Evolutionary conservation across 2,797 vertebrate genomes (phyloP), one percentile per base, ranked within the genome.

Genomic region (Chelmon rostratus): DNA sequence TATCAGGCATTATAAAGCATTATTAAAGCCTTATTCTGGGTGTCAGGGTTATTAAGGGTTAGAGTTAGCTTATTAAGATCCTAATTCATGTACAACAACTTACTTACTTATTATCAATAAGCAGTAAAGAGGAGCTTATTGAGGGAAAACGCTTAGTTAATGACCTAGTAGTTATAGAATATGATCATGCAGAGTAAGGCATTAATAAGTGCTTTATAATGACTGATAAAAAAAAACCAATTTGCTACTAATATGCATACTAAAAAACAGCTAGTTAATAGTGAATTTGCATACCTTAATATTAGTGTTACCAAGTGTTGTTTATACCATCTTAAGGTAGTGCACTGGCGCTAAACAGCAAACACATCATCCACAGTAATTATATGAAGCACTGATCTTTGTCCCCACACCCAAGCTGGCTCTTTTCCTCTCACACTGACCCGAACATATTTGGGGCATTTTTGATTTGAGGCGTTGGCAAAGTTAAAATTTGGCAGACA

Each of bases 401-500:
- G 40, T 73, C 70, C 77, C 18, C n/a, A 61, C 70, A 65, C 54
- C 35, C 5, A 18, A 56, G 16, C 38, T 28, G 35, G n/a, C 59
- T 67, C 57, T 58, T 83, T 73, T 49, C 44, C 72, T 76, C 63
- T 86, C 42, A 73, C 23, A 38, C 46, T 46, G 67, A 73, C 50
- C 66, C 68, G 74, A 67, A 83, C 53, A 70, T 74, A 89, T 83
- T 88, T 64, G 57, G 67, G 86, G 52, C 76, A 69, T 76, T 86
- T 87, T 86, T 89, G 77, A 91, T 91, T 87, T 81, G 74, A 85
- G 52, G 69, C 35, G 21, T 82, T 90, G 89, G 88, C 86, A 86
- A 86, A 85, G 85, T 73, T 86, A 70, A 75, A 70, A 83, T 92
- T 91, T 94, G 91, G 92, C 91, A 88, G 58, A 79, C 70, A 38